Conservation (phyloP, 2,797 vertebrate genomes). For the Melanotaenia parkinsoni region DNA sequence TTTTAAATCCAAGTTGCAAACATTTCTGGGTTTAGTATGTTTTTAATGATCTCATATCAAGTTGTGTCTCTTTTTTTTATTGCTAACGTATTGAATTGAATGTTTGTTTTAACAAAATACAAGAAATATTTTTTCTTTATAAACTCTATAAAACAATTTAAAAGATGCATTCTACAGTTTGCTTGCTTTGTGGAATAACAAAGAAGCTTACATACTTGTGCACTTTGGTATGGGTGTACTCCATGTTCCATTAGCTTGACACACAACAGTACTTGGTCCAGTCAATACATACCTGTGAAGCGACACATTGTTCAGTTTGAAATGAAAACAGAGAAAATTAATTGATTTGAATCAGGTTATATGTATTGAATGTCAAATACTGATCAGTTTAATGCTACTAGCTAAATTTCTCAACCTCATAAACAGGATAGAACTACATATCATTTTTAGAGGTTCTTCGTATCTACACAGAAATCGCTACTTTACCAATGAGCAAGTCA, state of each 20-base stretch:
- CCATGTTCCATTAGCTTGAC: conserved; percentile 85
- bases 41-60: too few species aligned
- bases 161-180: background rate
- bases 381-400: too few species aligned
- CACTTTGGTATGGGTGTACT: conserved; percentile 80
- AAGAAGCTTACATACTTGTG: conserved; percentile 76
- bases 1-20: background rate
- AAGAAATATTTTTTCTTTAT: background rate
- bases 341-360: background rate
- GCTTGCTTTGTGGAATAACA: background rate
- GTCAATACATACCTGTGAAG: conserved; percentile 80
- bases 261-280: conserved; percentile 78
- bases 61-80: background rate
- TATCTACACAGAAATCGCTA: background rate
- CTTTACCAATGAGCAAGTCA: background rate
- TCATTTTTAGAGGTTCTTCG: background rate
- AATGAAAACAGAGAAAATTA: background rate
- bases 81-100: background rate
- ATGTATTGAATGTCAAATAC: background rate
- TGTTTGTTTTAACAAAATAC: too few species aligned
- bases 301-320: conserved; percentile 1
- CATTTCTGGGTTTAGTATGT: background rate
- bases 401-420: too few species aligned
- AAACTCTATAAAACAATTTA: background rate
- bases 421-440: background rate